Percentiles rank a stretch among this genome's conserved stretches.
Conservation (phyloP, 2,113 vertebrate species). For the Laticauda colubrina region DNA sequence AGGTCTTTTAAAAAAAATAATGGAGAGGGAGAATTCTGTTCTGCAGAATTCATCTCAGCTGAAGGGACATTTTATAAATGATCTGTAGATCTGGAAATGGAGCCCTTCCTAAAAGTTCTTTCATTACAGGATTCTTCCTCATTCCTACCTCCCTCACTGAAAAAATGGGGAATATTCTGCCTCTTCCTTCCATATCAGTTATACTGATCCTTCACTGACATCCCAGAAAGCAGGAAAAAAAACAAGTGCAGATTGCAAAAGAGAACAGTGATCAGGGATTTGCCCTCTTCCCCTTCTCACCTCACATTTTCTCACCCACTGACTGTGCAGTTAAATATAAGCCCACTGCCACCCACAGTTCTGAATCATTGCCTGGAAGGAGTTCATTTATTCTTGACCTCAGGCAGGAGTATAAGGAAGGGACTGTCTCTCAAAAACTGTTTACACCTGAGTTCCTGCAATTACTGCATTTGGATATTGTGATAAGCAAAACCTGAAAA, state of each 20-base stretch:
- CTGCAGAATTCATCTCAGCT: neutral
- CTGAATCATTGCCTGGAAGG: constrained; percentile 16
- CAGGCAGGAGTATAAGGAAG: neutral
- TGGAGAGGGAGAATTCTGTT: too few relatives aligned
- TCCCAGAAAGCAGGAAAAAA: neutral
- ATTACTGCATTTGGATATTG: too few relatives aligned
- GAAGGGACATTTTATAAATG: neutral
- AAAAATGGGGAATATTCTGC: neutral
- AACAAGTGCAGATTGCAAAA: neutral
- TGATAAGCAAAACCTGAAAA: neutral
- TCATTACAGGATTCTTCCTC: neutral
- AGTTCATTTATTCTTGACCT: neutral
- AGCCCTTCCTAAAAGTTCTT: neutral
- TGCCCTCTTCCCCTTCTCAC: neutral
- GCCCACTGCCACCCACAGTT: neutral
- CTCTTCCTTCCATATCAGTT: neutral
- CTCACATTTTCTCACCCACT: neutral
- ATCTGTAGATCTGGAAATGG: neutral
- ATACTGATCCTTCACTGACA: neutral
- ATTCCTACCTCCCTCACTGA: neutral
- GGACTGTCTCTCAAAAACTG: neutral
- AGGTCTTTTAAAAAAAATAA: neutral
- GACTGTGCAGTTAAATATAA: constrained; percentile 2
- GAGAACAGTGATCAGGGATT: neutral
- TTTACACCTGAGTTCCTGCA: neutral